Percentiles rank a stretch among this genome's conserved stretches.
Evolutionary conservation across 1,140 invertebrate genomes (phyloP).

Genomic region (Plodia interpunctella): DNA sequence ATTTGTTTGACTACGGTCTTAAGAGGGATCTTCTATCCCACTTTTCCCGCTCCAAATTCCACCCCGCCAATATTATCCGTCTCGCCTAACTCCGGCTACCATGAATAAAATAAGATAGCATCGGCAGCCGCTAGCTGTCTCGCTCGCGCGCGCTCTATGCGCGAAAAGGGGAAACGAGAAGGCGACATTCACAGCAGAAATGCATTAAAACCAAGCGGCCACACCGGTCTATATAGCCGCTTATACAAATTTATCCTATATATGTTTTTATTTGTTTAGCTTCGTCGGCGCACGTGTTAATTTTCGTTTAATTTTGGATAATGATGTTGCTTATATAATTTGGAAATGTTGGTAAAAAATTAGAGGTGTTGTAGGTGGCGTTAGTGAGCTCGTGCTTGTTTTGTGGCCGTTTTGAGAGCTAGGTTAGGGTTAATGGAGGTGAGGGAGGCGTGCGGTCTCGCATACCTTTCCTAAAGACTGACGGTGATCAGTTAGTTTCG

Average conservation of each 20-base stretch:
- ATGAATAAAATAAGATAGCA: constrained; percentile 67
- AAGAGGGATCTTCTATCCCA: constrained; percentile 44
- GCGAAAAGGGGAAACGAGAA: constrained; percentile 36
- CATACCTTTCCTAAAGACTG: too few relatives aligned
- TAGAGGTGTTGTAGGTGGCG: constrained; percentile 9
- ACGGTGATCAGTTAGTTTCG: too few relatives aligned
- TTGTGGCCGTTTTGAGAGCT: not conserved
- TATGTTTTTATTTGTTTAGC: constrained; percentile 55
- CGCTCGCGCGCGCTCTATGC: constrained; percentile 31
- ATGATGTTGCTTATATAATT: constrained; percentile 47
- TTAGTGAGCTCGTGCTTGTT: constrained; percentile 5
- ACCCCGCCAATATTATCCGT: constrained; percentile 23
- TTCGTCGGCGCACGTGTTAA: constrained; percentile 53
- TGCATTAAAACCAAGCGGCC: constrained; percentile 60
- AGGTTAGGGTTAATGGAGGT: too few relatives aligned
- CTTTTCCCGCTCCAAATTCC: constrained; percentile 31
- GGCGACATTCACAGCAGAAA: constrained; percentile 38
- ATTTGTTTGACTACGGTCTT: constrained; percentile 55
- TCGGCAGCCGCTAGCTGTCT: constrained; percentile 49
- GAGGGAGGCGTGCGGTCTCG: too few relatives aligned
- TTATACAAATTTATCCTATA: constrained; percentile 38
- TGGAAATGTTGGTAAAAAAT: constrained; percentile 22
- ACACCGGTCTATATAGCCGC: constrained; percentile 36
- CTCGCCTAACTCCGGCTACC: constrained; percentile 39
- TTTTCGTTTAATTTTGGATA: constrained; percentile 57